Percentiles rank a stretch among this genome's conserved stretches.
phyloP scores from a whole-genome alignment of 2,797 vertebrate species.

The Tolypeutes matacus region DNA sequence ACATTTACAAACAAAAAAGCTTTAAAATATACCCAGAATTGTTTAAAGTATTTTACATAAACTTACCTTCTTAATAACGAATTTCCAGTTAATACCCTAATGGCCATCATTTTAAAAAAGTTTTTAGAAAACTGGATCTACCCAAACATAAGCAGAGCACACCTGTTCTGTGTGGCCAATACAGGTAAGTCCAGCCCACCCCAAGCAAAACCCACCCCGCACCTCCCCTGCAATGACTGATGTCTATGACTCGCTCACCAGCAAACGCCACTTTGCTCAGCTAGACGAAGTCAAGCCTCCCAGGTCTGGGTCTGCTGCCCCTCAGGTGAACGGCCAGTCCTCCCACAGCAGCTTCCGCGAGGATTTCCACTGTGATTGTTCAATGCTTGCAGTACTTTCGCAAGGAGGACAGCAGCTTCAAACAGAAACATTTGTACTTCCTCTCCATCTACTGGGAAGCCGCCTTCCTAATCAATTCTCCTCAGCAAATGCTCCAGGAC shows the following conservation, averaged over 20 bases:
- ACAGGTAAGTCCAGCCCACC: background rate
- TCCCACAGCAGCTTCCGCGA: conserved; percentile 58
- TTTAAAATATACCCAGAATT: background rate
- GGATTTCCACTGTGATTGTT: conserved; percentile 70
- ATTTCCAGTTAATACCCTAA: background rate
- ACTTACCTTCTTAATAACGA: background rate
- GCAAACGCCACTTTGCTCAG: conserved; percentile 33
- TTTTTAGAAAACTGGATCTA: background rate
- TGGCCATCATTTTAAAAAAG: background rate
- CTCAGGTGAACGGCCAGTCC: conserved; percentile 61
- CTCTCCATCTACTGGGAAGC: conserved; percentile 80
- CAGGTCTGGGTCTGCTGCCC: conserved; percentile 15
- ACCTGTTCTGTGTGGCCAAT: background rate
- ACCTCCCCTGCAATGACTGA: background rate
- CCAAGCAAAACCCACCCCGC: background rate
- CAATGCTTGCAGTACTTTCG: conserved; percentile 66
- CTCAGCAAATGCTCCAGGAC: conserved; percentile 85
- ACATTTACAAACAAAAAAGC: background rate
- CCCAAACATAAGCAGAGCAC: background rate
- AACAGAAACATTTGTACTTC: conserved; percentile 79
- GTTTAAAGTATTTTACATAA: conserved; percentile 1
- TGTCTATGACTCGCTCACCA: background rate
- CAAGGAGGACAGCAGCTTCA: conserved; percentile 54
- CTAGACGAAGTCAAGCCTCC: background rate
- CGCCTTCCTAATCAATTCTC: conserved; percentile 84